Percentiles rank a stretch among this genome's conserved stretches.
These are phyloP conservation scores for Nannobrachium achirus DNA, from an alignment of 2,113 vertebrate species.

Conservation along the genomic window DNA sequence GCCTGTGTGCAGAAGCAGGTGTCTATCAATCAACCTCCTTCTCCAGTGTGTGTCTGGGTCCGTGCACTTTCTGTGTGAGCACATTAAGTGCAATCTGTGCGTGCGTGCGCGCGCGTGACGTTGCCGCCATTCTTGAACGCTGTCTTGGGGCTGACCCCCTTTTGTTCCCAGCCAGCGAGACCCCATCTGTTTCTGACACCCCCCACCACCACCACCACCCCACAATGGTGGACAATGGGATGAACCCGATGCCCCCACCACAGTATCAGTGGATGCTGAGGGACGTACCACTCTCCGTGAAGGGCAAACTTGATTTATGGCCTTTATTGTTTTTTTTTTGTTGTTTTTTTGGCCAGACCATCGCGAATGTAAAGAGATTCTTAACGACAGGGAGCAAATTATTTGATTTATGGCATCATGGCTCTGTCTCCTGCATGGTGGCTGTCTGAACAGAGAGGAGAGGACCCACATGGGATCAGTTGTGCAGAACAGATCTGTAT, in stretches of 20 bases:
- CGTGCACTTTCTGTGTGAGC: too few species aligned
- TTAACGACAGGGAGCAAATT: background rate
- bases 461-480: too few species aligned
- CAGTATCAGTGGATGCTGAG: constrained; percentile 40
- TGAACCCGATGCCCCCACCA: constrained; percentile 39
- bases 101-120: constrained; percentile 19
- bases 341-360: constrained; percentile 6
- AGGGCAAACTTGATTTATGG: constrained; percentile 54
- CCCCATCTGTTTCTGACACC: constrained; percentile 43
- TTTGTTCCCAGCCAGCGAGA: constrained; percentile 29
- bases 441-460: too few species aligned
- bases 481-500: too few species aligned
- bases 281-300: constrained; percentile 39
- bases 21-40: constrained; percentile 27
- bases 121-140: background rate
- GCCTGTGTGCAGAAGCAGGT: constrained; percentile 13
- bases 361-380: constrained; percentile 8
- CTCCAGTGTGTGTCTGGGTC: too few species aligned
- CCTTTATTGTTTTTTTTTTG: constrained; percentile 39
- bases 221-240: constrained; percentile 51
- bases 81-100: too few species aligned
- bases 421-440: too few species aligned
- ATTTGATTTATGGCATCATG: background rate
- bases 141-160: background rate
- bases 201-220: constrained; percentile 13